A percentile compares a stretch with the other conserved stretches of the same genome.
These are phyloP conservation scores for Acanthopleura granulata DNA, from an alignment of 2,888 invertebrate species.

Conservation along the genomic window DNA sequence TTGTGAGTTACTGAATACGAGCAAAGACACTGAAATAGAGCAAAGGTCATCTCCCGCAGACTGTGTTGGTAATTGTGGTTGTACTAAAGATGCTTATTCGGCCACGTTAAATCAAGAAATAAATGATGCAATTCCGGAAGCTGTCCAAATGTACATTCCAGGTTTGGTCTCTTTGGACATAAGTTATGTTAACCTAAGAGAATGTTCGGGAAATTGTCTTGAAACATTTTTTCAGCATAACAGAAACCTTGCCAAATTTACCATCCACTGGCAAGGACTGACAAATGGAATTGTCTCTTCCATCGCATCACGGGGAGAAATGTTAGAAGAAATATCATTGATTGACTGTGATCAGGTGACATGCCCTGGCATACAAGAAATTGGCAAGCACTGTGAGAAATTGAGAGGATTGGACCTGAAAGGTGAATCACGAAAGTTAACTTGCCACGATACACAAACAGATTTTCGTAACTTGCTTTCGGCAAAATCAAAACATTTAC, in stretches of 20 bases:
- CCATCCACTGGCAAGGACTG: constrained; percentile 38
- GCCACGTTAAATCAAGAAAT: too few species aligned
- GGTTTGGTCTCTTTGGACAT: constrained; percentile 33
- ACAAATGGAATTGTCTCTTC: constrained; percentile 29
- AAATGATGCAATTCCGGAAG: too few species aligned
- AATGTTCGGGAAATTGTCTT: constrained; percentile 34
- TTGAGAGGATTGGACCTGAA: constrained; percentile 34
- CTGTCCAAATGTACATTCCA: constrained; percentile 28
- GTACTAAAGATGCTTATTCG: too few species aligned
- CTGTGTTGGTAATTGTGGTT: too few species aligned
- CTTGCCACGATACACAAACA: too few species aligned
- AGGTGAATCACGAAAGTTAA: constrained; percentile 28
- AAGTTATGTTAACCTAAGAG: constrained; percentile 30
- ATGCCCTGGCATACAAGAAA: constrained; percentile 30
- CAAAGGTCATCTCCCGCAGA: too few species aligned
- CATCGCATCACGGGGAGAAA: constrained; percentile 23
- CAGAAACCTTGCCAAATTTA: constrained; percentile 31
- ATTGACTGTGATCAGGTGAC: constrained; percentile 37
- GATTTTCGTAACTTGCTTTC: too few species aligned
- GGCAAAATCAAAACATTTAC: too few species aligned
- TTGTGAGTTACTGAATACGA: too few species aligned
- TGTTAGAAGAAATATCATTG: constrained; percentile 34
- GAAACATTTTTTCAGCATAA: constrained; percentile 32
- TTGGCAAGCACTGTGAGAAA: constrained; percentile 34
- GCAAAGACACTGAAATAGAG: too few species aligned